Percentiles rank a stretch among this genome's conserved stretches.
Conservation (phyloP, 2,888 invertebrate species). For the Synergus laeviventris region DNA sequence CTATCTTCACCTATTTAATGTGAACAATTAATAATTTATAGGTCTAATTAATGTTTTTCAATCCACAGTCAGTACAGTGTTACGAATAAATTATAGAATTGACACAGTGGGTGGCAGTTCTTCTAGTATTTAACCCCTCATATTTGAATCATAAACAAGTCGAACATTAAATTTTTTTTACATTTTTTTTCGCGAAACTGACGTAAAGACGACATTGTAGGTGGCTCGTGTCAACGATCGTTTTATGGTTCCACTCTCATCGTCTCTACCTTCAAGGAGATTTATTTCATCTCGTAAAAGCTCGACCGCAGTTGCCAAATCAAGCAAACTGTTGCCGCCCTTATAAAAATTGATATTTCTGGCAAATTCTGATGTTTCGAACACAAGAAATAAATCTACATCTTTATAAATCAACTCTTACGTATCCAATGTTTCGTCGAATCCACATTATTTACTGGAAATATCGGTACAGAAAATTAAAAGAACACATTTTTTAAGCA, state of each 20-base stretch:
- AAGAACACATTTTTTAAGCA: not conserved
- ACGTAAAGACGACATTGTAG: constrained; percentile 28
- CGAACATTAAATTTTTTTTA: not conserved
- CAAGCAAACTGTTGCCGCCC: constrained; percentile 69
- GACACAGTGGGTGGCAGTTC: not conserved
- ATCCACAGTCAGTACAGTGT: not conserved
- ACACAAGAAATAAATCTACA: not conserved
- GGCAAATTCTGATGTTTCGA: constrained; percentile 51
- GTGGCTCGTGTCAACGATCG: constrained; percentile 39
- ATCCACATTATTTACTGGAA: not conserved
- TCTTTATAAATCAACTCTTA: not conserved
- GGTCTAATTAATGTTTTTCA: not conserved
- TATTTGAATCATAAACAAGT: not conserved
- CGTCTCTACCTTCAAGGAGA: constrained; percentile 17
- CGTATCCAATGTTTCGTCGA: not conserved
- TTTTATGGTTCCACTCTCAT: constrained; percentile 28
- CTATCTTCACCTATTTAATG: not conserved
- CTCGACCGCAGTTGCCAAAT: constrained; percentile 52
- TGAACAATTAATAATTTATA: no score
- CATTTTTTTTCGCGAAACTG: constrained; percentile 6
- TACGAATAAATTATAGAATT: not conserved
- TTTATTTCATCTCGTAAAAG: constrained; percentile 40
- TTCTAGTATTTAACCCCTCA: not conserved
- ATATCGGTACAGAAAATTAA: not conserved
- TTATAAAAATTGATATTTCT: constrained; percentile 69